Evolutionary conservation across 2,888 invertebrate genomes (phyloP).

Genomic region (Entomobrya proxima): DNA sequence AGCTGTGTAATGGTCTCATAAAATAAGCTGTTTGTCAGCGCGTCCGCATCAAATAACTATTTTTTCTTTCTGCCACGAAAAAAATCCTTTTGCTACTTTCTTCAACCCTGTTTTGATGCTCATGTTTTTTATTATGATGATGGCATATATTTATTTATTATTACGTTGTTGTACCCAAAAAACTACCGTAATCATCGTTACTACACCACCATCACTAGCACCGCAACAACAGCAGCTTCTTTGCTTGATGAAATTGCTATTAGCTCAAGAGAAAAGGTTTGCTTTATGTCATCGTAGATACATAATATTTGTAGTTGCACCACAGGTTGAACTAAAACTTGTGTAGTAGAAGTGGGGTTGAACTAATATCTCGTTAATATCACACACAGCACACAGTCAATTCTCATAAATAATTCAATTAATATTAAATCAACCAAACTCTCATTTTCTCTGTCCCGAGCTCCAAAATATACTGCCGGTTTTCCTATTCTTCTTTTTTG

Average conservation of each 20-base stretch:
- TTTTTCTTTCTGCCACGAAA: not conserved
- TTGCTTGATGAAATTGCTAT: not conserved
- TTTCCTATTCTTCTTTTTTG: not conserved
- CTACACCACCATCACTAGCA: not conserved
- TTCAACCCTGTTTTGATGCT: too few species aligned
- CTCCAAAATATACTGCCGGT: not conserved
- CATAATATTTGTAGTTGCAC: too few species aligned
- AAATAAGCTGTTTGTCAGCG: not conserved
- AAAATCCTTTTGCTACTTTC: too few species aligned
- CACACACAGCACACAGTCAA: not conserved
- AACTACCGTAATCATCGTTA: not conserved
- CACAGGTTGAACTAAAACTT: too few species aligned
- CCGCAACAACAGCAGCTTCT: not conserved
- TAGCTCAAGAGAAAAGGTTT: not conserved
- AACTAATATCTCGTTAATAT: constrained; percentile 19
- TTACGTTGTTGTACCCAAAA: too few species aligned
- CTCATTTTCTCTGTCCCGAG: constrained; percentile 25
- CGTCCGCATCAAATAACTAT: not conserved
- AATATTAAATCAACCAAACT: constrained; percentile 38
- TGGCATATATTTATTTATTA: too few species aligned
- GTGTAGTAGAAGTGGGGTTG: not conserved
- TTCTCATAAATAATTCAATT: constrained; percentile 53
- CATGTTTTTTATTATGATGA: too few species aligned
- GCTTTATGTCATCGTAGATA: too few species aligned
- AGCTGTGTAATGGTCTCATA: not conserved